Percentiles rank a stretch among this genome's conserved stretches.
Conservation (phyloP, 1,140 invertebrate genomes). For the Eupristina koningsbergeri region DNA sequence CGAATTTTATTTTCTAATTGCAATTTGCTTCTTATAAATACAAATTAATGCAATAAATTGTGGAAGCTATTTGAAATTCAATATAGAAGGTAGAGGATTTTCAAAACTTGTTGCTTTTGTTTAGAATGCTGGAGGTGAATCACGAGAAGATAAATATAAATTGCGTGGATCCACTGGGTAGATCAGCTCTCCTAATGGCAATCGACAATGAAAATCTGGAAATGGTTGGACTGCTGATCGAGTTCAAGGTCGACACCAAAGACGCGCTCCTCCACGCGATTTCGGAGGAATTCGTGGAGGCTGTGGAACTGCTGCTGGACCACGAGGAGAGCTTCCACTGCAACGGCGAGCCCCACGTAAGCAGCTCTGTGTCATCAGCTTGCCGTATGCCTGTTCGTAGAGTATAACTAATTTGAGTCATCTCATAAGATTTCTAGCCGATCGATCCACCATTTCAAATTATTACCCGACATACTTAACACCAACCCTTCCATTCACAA, state of each 20-base stretch:
- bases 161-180: slow-evolving; percentile 95
- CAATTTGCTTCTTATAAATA: no score
- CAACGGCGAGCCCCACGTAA: slow-evolving; percentile 85
- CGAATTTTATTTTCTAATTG: no score
- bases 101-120: neutral
- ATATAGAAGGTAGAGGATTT: no score
- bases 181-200: slow-evolving; percentile 93
- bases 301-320: slow-evolving; percentile 94
- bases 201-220: slow-evolving; percentile 99
- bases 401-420: slow-evolving; percentile 3
- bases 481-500: neutral
- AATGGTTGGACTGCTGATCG: slow-evolving; percentile 96
- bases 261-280: slow-evolving; percentile 97
- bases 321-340: slow-evolving; percentile 88
- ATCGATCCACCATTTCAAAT: neutral
- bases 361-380: slow-evolving; percentile 65
- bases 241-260: slow-evolving; percentile 90
- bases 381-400: slow-evolving; percentile 57
- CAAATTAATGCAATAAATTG: no score
- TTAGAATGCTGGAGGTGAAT: slow-evolving; percentile 84
- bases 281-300: slow-evolving; percentile 98
- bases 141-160: slow-evolving; percentile 93
- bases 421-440: neutral
- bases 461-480: neutral
- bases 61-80: no score